Base-by-base conservation (phyloP, 1,140 invertebrate species). In the Zeugodacus cucurbitae region DNA sequence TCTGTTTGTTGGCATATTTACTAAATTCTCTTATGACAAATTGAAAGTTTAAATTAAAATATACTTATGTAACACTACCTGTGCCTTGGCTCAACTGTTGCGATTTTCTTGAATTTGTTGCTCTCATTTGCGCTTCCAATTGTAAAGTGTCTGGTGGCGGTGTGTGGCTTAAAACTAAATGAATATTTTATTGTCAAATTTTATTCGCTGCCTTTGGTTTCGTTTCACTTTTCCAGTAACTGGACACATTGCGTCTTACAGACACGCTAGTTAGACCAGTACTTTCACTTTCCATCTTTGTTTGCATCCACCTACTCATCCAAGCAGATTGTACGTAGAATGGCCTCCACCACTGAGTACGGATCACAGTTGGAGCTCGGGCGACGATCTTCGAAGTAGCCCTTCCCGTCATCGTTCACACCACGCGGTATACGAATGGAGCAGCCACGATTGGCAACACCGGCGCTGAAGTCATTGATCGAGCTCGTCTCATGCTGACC, bases 341-440 rank as follows among this genome's bases (percentile, higher is more conserved):
- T 93, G 87, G 95, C 95, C 92, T 96, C 96, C 7, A 95, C 94
- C 41, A 96, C 96, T 32, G 94, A 93, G 93, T 98, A 98, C 0
- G 97, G 97, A 94, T 98, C 97, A 93, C 96, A 97, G 92, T 97
- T 98, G 89, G 97, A 97, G 85, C 97, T 96, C 26, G 98, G 98
- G 90, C 98, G 95, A 62, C 98, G 94, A 94, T 98, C 98, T 92
- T 98, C 98, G 54, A 98, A 94, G 90, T 98, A 98, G 2, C 98
- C 98, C 88, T 96, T 96, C 96, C 90, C 96, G 8, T 97, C 96
- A 88, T 97, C 97, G 17, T 96, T 96, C 37, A 97, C 96, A 29
- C 95, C 95, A 17, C 97, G 94, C 2, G 97, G 97, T 90, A 97
- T 97, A 59, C 97, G 95, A 90, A 97, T 96, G 90, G 96, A 96